Base-by-base conservation (phyloP, 2,888 invertebrate species). In the Platerodrilus igneus region DNA sequence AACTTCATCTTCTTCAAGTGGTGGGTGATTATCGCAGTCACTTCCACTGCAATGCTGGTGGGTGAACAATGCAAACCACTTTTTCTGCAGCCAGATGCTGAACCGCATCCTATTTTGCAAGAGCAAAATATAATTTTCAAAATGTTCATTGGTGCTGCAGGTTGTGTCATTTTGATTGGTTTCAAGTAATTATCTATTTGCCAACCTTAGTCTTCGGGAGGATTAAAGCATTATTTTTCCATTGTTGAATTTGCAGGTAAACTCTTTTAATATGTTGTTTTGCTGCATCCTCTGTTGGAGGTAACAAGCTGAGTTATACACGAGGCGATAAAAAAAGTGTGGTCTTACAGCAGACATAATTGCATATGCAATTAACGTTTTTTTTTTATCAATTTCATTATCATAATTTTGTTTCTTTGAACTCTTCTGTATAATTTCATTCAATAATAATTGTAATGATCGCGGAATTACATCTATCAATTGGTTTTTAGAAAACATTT, bases 161-260 rank as follows among this genome's bases (percentile, higher is more conserved):
- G 25, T 25, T 25, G 25, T 10, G 2, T 25, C 6, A 25, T 25
- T 25, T 25, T n/a, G n/a, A n/a, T n/a, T n/a, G n/a, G n/a, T n/a
- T 25, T 25, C n/a, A 29, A 17, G 10, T 29, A 29, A 29, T 29
- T 9, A 29, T 29, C 17, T 29, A 9, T 16, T 29, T 29, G 29
- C 16, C 17, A 29, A 18, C 29, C 16, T 10, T 10, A 29, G 5
- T 16, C 8, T 29, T 29, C 17, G 9, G 29, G 29, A 18, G 29
- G 9, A 59, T 18, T 56, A 60, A 32, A 59, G 58, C 28, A 48
- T 55, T 22, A 33, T 21, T 33, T 33, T 21, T 33, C 33, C 15
- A 15, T 33, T 33, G 33, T n/a, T 33, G 33, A 3, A 22, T 14
- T 33, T 33, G 22, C 8, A 33, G n/a, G 21, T 33, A 33, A 3